phyloP scores from a whole-genome alignment of 2,797 vertebrate species.

The Antennarius maculatus region DNA sequence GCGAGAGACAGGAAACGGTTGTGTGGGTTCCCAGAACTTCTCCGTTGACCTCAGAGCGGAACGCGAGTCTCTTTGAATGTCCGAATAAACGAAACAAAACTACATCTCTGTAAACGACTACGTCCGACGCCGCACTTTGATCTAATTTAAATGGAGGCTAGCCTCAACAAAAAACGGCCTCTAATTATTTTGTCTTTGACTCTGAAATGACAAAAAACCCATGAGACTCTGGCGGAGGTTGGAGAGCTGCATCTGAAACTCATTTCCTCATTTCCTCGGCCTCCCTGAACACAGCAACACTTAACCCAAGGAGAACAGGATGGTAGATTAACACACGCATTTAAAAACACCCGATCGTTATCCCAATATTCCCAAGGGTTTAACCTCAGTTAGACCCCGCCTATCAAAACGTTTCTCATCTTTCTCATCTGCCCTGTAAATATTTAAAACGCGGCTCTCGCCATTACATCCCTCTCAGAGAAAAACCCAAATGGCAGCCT shows the following conservation, averaged over 20 bases:
- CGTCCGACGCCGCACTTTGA: constrained; percentile 47
- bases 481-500: constrained; percentile 31
- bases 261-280: constrained; percentile 47
- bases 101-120: constrained; percentile 14
- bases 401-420: constrained; percentile 30
- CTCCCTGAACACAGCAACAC: constrained; percentile 32
- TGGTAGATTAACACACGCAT: constrained; percentile 44
- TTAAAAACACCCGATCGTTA: constrained; percentile 7
- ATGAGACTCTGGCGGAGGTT: constrained; percentile 54
- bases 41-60: constrained; percentile 26
- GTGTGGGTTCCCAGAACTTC: constrained; percentile 14
- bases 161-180: constrained; percentile 67
- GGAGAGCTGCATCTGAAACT: constrained; percentile 58
- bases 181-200: constrained; percentile 76
- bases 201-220: constrained; percentile 60
- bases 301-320: constrained; percentile 44
- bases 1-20: constrained; percentile 30
- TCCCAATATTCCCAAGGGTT: constrained; percentile 9
- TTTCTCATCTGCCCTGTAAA: constrained; percentile 13
- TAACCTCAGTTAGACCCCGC: constrained; percentile 20
- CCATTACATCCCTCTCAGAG: constrained; percentile 27
- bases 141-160: constrained; percentile 60
- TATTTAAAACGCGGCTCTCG: constrained; percentile 17
- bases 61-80: constrained; percentile 16
- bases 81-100: constrained; percentile 36